A percentile compares a stretch with the other conserved stretches of the same genome.
phyloP scores from a whole-genome alignment of 2,113 vertebrate genomes.

The Dipodomys merriami region DNA sequence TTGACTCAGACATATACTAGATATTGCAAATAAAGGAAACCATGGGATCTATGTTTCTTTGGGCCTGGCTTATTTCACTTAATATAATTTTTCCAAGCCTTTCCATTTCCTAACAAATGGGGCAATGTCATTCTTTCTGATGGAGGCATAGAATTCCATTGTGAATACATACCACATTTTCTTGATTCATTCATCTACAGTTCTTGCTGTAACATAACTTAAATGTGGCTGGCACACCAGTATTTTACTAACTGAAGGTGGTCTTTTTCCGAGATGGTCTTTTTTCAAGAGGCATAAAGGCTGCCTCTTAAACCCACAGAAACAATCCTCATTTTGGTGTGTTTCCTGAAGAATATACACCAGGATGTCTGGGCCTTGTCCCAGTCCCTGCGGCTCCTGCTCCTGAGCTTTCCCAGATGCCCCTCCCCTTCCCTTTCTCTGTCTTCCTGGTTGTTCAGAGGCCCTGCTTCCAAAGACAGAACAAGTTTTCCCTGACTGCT shows the following conservation, averaged over 20 bases:
- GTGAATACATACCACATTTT: too few species aligned
- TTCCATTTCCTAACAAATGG: too few species aligned
- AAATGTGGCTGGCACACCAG: background rate
- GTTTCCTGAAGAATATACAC: background rate
- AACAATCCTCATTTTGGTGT: background rate
- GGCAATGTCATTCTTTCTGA: too few species aligned
- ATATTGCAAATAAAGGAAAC: too few species aligned
- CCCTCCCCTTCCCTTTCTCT: accelerated
- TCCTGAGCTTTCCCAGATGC: background rate
- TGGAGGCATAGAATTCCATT: too few species aligned
- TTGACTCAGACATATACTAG: too few species aligned
- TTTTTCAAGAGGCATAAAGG: background rate
- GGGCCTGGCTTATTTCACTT: too few species aligned
- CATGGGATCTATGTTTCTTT: too few species aligned
- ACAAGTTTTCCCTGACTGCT: too few species aligned
- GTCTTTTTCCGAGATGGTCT: background rate
- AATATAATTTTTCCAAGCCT: too few species aligned
- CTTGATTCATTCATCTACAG: background rate
- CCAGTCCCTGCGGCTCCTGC: too few species aligned
- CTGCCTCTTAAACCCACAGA: background rate
- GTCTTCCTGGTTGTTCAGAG: accelerated
- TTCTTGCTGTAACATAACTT: background rate
- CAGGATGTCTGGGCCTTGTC: accelerated
- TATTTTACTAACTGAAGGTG: background rate
- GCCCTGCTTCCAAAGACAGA: background rate